Percentiles rank a stretch among this genome's conserved stretches.
phyloP scores from a whole-genome alignment of 1,140 invertebrate species.

The Dendroctonus valens region DNA sequence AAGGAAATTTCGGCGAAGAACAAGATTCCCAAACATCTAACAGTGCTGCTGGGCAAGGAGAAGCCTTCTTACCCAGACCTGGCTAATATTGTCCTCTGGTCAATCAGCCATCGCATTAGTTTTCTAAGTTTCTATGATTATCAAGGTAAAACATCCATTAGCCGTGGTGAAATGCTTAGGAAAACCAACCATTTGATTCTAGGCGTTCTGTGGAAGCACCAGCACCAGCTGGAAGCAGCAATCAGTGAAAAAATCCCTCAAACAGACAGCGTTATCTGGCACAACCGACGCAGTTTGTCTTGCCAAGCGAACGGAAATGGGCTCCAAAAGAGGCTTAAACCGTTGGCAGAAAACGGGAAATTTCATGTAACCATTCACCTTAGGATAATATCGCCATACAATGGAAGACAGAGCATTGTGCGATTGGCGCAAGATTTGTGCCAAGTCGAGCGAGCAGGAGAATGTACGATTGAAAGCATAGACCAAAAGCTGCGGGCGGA shows the following conservation, averaged over 20 bases:
- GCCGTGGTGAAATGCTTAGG: not conserved
- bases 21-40: slow-evolving; percentile 55
- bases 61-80: slow-evolving; percentile 54
- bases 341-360: slow-evolving; percentile 38
- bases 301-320: slow-evolving; percentile 54
- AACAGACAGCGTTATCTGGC: slow-evolving; percentile 59
- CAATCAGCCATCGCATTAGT: slow-evolving; percentile 60
- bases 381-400: slow-evolving; percentile 46
- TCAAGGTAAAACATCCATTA: slow-evolving; percentile 56
- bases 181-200: slow-evolving; percentile 34
- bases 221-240: slow-evolving; percentile 56
- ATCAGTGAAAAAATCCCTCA: slow-evolving; percentile 53
- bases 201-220: slow-evolving; percentile 59
- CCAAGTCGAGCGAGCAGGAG: slow-evolving; percentile 44
- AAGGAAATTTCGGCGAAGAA: slow-evolving; percentile 28
- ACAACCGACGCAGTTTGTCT: slow-evolving; percentile 52
- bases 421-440: slow-evolving; percentile 49
- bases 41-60: slow-evolving; percentile 54
- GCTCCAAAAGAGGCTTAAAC: slow-evolving; percentile 41
- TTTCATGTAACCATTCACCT: slow-evolving; percentile 51
- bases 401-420: slow-evolving; percentile 59
- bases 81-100: slow-evolving; percentile 64
- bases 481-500: slow-evolving; percentile 52
- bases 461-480: slow-evolving; percentile 53
- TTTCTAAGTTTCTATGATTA: slow-evolving; percentile 69